These are phyloP conservation scores for Schizotus pectinicornis DNA, from an alignment of 2,888 invertebrate genomes.

Conservation along the genomic window DNA sequence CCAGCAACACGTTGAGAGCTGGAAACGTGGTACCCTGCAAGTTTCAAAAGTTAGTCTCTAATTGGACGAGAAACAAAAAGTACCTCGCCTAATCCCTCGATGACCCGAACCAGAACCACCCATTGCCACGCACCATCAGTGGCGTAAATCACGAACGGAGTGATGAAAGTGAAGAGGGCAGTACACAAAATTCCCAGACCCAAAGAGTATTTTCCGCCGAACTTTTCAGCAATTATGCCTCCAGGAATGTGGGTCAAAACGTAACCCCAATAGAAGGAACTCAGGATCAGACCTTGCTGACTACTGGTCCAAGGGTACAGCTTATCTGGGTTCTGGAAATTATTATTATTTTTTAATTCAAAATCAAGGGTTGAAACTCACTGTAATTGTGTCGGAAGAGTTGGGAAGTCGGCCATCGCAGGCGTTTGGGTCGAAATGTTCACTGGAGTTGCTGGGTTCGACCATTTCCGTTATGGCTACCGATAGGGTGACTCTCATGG, in stretches of 20 bases:
- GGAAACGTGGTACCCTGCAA: conserved; percentile 76
- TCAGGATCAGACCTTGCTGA: conserved; percentile 77
- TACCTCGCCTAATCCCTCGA: conserved; percentile 80
- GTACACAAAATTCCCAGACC: conserved; percentile 83
- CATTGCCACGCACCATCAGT: conserved; percentile 73
- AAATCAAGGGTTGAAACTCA: conserved; percentile 5
- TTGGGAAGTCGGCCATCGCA: conserved; percentile 53
- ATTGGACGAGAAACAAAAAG: too few relatives aligned
- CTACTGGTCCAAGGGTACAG: conserved; percentile 67
- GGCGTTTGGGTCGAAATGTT: conserved; percentile 60
- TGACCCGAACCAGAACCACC: conserved; percentile 72
- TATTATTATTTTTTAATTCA: not conserved
- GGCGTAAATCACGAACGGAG: conserved; percentile 70
- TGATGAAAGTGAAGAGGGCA: conserved; percentile 81
- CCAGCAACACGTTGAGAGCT: conserved; percentile 79
- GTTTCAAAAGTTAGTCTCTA: too few relatives aligned
- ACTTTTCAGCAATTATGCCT: conserved; percentile 78
- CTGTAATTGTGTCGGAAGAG: conserved; percentile 15
- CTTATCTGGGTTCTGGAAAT: conserved; percentile 25
- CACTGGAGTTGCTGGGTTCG: conserved; percentile 38
- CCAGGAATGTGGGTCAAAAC: conserved; percentile 84
- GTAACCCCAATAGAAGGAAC: conserved; percentile 87
- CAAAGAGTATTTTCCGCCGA: conserved; percentile 84
- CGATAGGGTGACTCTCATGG: conserved; percentile 58
- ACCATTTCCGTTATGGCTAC: conserved; percentile 61